These are phyloP conservation scores for Lonchura striata DNA, from an alignment of 2,113 vertebrate species.

Conservation along the genomic window DNA sequence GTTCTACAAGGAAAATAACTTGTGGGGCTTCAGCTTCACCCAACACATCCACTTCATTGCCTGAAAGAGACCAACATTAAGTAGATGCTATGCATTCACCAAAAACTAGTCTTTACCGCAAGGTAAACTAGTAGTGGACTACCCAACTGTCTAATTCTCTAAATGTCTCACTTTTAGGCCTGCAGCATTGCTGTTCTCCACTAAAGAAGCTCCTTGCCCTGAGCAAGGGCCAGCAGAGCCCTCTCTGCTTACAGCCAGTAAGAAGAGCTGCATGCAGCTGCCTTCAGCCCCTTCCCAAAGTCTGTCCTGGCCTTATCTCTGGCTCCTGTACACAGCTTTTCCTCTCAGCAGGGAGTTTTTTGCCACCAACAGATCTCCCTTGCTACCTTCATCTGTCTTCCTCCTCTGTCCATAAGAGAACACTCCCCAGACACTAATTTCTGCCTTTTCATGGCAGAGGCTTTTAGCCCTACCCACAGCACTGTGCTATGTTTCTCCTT, in stretches of 20 bases:
- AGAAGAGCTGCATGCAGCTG: neutral
- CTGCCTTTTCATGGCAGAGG: neutral
- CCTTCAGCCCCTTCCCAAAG: neutral
- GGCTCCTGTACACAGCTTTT: neutral
- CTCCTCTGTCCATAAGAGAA: neutral
- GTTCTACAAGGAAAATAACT: neutral
- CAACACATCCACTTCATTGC: neutral
- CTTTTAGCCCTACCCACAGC: neutral
- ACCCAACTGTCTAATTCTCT: neutral
- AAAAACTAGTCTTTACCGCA: neutral
- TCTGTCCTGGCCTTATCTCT: neutral
- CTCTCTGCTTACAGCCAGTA: neutral
- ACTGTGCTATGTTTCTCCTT: neutral
- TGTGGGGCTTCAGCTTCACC: neutral
- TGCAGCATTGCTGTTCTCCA: neutral
- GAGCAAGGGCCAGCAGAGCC: neutral
- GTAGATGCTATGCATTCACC: neutral
- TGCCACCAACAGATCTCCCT: neutral
- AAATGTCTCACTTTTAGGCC: neutral
- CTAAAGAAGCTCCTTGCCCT: neutral
- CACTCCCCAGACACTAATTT: neutral
- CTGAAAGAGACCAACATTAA: neutral
- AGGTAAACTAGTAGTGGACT: neutral
- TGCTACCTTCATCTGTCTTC: neutral
- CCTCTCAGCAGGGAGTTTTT: neutral